Evolutionary conservation across 1,140 invertebrate species (phyloP).

Genomic region (Aleiodes sp.): DNA sequence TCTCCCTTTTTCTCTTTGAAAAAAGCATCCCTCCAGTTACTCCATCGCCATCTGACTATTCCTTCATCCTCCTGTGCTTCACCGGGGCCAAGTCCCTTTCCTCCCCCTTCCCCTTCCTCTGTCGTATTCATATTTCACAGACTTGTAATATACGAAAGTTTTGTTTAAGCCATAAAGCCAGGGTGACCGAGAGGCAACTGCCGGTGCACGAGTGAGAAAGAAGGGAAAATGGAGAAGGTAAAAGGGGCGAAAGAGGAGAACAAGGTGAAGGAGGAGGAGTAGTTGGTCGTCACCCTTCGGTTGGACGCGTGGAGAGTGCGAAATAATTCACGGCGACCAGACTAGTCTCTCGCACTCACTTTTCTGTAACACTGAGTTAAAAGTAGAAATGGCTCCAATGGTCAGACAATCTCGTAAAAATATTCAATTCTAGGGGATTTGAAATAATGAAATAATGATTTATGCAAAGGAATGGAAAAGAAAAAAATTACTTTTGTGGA

Average conservation of each 20-base stretch:
- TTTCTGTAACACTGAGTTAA: neutral
- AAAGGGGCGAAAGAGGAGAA: slow-evolving; percentile 32
- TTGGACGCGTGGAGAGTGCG: slow-evolving; percentile 49
- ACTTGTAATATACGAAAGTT: slow-evolving; percentile 65
- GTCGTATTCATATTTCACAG: slow-evolving; percentile 64
- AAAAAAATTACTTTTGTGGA: too few species aligned
- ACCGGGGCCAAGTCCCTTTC: slow-evolving; percentile 21
- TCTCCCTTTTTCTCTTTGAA: neutral
- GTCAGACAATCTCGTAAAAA: neutral
- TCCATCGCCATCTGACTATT: slow-evolving; percentile 9
- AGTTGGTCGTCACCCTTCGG: slow-evolving; percentile 45
- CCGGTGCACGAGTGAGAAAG: slow-evolving; percentile 14
- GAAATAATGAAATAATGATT: too few species aligned
- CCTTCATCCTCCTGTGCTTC: slow-evolving; percentile 27
- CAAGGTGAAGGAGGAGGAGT: slow-evolving; percentile 37
- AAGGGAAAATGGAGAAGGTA: slow-evolving; percentile 23
- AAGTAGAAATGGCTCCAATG: slow-evolving; percentile 28
- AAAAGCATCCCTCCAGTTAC: neutral
- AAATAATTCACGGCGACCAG: slow-evolving; percentile 60
- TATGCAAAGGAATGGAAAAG: too few species aligned
- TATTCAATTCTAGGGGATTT: too few species aligned
- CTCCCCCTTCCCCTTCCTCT: slow-evolving; percentile 10
- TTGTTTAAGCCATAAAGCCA: slow-evolving; percentile 65
- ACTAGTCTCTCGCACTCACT: slow-evolving; percentile 35
- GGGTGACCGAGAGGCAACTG: slow-evolving; percentile 34